phyloP scores from a whole-genome alignment of 2,797 vertebrate species.

The Heliangelus exortis region DNA sequence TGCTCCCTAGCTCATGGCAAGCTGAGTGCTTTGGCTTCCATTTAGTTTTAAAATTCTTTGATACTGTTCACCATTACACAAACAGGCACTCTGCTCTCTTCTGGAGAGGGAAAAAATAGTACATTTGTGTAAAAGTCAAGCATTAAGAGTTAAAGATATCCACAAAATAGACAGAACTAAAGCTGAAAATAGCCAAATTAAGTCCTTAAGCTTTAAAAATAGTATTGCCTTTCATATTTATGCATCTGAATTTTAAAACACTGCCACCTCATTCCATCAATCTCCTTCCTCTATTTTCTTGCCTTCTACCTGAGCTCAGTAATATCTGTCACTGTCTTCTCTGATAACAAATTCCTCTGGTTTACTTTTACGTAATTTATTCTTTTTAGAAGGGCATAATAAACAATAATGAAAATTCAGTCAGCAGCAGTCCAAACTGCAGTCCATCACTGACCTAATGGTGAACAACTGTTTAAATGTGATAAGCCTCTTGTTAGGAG shows the following conservation, averaged over 20 bases:
- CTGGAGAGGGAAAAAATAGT: not conserved
- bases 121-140: not conserved
- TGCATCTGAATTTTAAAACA: not conserved
- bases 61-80: not conserved
- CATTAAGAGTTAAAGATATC: not conserved
- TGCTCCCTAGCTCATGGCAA: not conserved
- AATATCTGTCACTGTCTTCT: not conserved
- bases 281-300: not conserved
- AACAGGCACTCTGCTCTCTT: not conserved
- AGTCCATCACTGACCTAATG: constrained; percentile 12
- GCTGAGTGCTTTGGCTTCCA: not conserved
- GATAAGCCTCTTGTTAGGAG: constrained; percentile 15
- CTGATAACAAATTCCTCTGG: not conserved
- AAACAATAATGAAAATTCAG: constrained; percentile 29
- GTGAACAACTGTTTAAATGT: constrained; percentile 24
- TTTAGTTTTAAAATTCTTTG: not conserved
- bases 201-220: not conserved
- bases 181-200: not conserved
- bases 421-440: not conserved
- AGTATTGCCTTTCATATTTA: not conserved
- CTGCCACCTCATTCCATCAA: not conserved
- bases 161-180: not conserved
- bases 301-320: not conserved
- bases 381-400: not conserved
- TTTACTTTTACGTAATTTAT: not conserved